A percentile compares a stretch with the other conserved stretches of the same genome.
Conservation (phyloP, 2,888 invertebrate genomes). For the Lypha dubia region DNA sequence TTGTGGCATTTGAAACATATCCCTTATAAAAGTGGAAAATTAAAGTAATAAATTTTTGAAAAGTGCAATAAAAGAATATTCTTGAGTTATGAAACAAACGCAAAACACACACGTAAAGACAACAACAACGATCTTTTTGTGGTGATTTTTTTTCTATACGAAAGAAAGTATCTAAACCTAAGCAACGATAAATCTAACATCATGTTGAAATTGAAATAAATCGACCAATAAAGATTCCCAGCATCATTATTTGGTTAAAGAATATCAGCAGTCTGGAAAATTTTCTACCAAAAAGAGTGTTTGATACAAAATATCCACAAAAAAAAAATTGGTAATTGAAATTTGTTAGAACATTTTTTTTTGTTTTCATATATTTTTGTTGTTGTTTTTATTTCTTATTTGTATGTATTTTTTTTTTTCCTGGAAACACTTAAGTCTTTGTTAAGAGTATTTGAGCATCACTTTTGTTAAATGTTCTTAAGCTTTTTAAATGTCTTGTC, state of each 20-base stretch:
- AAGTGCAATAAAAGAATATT: neutral
- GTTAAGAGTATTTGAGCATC: neutral
- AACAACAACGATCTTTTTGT: neutral
- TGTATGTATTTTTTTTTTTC: neutral
- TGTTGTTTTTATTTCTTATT: neutral
- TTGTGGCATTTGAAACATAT: neutral
- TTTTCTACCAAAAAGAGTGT: neutral
- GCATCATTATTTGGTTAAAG: conserved; percentile 9
- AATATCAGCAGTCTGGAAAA: neutral
- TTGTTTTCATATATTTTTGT: neutral
- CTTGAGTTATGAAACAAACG: neutral
- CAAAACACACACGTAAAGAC: neutral
- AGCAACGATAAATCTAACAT: neutral
- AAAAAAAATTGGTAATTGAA: conserved; percentile 54
- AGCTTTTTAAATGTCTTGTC: neutral
- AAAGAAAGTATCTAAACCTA: neutral
- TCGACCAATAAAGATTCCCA: conserved; percentile 7
- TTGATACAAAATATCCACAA: too few relatives aligned
- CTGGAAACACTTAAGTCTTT: conserved; percentile 6
- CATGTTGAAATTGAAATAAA: neutral
- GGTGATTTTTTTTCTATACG: neutral
- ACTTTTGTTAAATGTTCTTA: conserved; percentile 5
- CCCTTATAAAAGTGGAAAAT: neutral
- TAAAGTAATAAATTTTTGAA: neutral
- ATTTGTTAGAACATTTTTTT: conserved; percentile 16